Evolutionary conservation across 92 coral and sea anemone genomes (phyloP), one percentile per base, ranked within the genome.

Genomic region (Zoanthus sansibaricus): DNA sequence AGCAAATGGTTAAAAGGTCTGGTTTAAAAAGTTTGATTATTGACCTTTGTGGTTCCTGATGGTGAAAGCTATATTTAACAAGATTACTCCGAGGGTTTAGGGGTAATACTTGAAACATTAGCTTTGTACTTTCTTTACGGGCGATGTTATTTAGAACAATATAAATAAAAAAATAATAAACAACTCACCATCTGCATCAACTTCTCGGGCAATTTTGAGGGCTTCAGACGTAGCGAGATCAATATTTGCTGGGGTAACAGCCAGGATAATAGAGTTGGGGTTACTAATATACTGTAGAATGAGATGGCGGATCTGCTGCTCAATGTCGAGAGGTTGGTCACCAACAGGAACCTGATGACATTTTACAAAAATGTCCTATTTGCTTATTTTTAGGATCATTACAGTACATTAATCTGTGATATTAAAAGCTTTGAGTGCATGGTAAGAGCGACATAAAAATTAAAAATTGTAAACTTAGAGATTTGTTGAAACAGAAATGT

Each of bases 221-320:
- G 99, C 98, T 93, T 97, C 99, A 32, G 99, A 97, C 7, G 99
- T 97, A 7, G 99, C 99, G 58, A 97, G 94, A 77, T 97, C 99
- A 58, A 95, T 97, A 69, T 97, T 97, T 12, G 99, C 99, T 16
- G 99, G 99, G 6, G 99, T 93, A 42, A 97, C 99, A 61, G 99
- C 99, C 6, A 97, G 94, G 67, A 97, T 97, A 58, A 97, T 90
- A 6, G 94, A 90, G 88, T 97, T 97, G 17, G 99, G 99, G 47
- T 97, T 97, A 32, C 98, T 90, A 86, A 97, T 97, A 91, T 97
- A 95, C 73, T 97, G 97, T 0, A 97, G 87, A 33, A 97, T 93
- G 5, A 97, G 98, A 42, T 90, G 95, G 47, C 99, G 93, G 37
- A 97, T 97, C 79, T 97, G 99, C 17, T 93, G 92, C 86, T 97